A percentile compares a stretch with the other conserved stretches of the same genome.
These are phyloP conservation scores for Danio jaintianensis DNA, from an alignment of 2,797 vertebrate genomes.

Conservation along the genomic window DNA sequence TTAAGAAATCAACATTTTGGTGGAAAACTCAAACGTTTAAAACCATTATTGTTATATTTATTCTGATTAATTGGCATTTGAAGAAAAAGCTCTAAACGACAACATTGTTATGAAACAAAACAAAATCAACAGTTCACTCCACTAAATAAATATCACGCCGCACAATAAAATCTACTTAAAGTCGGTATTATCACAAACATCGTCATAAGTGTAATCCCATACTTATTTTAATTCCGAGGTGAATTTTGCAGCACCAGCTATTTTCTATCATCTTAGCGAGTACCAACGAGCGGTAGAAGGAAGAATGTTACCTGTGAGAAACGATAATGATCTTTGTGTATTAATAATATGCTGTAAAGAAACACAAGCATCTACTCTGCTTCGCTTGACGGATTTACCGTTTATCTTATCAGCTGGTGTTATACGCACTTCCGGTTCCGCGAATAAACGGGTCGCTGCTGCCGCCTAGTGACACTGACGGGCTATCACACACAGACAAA, in stretches of 20 bases:
- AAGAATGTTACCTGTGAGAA: neutral
- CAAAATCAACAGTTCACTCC: no score
- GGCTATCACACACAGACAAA: neutral
- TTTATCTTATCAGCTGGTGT: constrained; percentile 29
- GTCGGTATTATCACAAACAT: no score
- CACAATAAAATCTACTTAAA: no score
- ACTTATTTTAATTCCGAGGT: neutral
- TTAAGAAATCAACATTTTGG: no score
- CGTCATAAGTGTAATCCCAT: no score
- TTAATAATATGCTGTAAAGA: neutral
- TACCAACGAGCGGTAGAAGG: neutral
- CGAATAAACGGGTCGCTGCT: constrained; percentile 18
- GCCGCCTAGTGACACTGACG: constrained; percentile 28
- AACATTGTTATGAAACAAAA: no score
- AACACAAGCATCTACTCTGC: neutral
- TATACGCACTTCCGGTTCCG: constrained; percentile 32
- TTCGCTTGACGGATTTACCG: neutral
- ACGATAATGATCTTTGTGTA: neutral
- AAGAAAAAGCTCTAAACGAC: no score
- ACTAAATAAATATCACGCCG: no score
- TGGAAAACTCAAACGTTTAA: no score
- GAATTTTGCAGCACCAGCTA: no score
- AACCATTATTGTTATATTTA: no score
- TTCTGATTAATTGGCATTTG: no score
- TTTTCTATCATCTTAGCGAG: neutral